Conservation (phyloP, 2,797 vertebrate genomes). For the Scyliorhinus canicula region DNA sequence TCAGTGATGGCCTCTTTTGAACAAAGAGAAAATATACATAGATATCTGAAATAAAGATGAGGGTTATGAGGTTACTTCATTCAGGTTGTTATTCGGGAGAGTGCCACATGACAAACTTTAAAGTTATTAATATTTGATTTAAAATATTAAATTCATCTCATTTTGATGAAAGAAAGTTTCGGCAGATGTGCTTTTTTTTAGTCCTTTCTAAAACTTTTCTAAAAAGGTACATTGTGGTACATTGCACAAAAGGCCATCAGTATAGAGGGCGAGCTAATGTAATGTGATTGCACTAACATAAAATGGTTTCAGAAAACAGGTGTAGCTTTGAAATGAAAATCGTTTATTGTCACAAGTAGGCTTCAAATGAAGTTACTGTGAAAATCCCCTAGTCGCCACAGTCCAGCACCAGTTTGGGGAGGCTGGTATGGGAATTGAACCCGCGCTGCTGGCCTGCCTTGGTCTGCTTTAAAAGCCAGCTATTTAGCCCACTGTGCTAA, state of each 20-base stretch:
- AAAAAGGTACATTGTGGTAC: not conserved
- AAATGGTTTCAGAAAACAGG: not conserved
- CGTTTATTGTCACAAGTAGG: no score
- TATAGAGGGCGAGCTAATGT: not conserved
- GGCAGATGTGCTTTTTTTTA: not conserved
- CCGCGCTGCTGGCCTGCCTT: no score
- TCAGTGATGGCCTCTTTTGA: not conserved
- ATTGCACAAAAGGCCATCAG: not conserved
- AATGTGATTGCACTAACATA: not conserved
- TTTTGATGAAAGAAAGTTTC: not conserved
- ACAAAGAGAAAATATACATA: not conserved
- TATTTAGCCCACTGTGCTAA: no score
- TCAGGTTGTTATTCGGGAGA: not conserved
- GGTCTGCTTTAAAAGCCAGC: no score
- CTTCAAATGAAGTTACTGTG: no score
- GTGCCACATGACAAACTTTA: not conserved
- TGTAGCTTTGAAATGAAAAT: no score
- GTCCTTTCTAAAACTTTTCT: not conserved
- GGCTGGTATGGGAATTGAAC: no score
- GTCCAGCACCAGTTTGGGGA: no score
- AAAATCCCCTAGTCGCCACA: no score
- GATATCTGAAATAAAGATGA: not conserved
- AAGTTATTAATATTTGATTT: not conserved
- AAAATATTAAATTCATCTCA: not conserved
- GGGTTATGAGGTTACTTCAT: not conserved